Evolutionary conservation across 2,113 vertebrate genomes (phyloP).

Genomic region (Cariama cristata): DNA sequence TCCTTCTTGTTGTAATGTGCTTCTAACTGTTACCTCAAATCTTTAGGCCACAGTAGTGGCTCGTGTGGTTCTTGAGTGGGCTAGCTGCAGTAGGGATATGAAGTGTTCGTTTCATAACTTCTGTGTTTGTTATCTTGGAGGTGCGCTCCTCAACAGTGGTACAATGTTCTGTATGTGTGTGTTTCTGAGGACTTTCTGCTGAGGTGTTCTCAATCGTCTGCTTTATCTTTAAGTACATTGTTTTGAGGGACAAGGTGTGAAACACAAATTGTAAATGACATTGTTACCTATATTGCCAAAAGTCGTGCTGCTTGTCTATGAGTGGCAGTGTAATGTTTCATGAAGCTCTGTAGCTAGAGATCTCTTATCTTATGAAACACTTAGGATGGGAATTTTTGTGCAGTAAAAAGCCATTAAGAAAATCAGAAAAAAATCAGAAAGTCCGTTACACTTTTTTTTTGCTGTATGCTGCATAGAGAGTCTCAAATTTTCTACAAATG

Average conservation of each 20-base stretch:
- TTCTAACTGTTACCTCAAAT: neutral
- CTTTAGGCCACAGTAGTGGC: neutral
- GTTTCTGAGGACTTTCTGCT: neutral
- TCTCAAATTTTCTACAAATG: neutral
- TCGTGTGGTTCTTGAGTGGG: neutral
- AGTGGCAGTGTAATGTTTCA: neutral
- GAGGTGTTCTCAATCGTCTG: neutral
- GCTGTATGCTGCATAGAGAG: neutral
- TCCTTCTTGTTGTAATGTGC: neutral
- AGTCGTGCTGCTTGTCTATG: neutral
- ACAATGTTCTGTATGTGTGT: neutral
- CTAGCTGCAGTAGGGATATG: neutral
- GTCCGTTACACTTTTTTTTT: neutral
- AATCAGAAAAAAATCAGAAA: neutral
- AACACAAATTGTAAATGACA: neutral
- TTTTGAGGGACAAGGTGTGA: neutral
- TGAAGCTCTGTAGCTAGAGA: neutral
- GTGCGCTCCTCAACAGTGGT: neutral
- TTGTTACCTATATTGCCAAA: neutral
- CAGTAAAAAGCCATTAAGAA: neutral
- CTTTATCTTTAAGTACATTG: neutral
- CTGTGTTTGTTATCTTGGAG: neutral
- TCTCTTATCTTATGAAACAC: neutral
- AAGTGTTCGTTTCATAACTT: neutral
- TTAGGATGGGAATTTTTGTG: neutral